Base-by-base conservation (phyloP, 2,888 invertebrate genomes). In the Sipha maydis region DNA sequence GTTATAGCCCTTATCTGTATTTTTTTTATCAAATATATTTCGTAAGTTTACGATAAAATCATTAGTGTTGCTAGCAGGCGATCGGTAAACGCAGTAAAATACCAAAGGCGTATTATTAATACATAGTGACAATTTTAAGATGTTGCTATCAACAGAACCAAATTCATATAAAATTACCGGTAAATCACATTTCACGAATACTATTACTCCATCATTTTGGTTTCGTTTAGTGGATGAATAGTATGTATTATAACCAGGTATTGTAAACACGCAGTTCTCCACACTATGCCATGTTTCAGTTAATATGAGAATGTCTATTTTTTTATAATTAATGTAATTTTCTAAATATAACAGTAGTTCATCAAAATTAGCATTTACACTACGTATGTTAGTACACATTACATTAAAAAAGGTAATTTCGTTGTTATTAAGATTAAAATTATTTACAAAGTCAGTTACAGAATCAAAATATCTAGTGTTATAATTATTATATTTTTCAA, bases 211-310 rank as follows among this genome's bases (percentile, higher is more conserved):
- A 17, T 73, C 34, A 73, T 73, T 73, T 31, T 73, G 75, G 11
- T 41, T 41, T 21, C 75, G 75, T 76, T 76, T 76, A 41, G 41
- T 76, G 75, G 75, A 5, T 41, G 75, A 76, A 76, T n/a, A 76
- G n/a, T 76, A 76, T 11, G 75, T 76, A 76, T 56, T 56, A 56
- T 56, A 56, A 56, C 11, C 56, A 56, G 56, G 56, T 56, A 56
- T 56, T 14, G 3, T 56, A 56, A 8, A 56, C 56, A 3, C 14
- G 56, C 56, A 56, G 56, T 56, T 14, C 56, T 56, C 9, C 11
- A 56, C 56, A 56, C 11, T 56, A 56, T 56, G 56, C 56, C 56
- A 56, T 56, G 56, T 56, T 56, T 56, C 56, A 3, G 56, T 56
- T 56, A 56, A 19, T 19, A 56, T 56, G 11, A 56, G 56, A 9